Conservation (phyloP, 2,888 invertebrate genomes). For the Trichopria drosophilae region DNA sequence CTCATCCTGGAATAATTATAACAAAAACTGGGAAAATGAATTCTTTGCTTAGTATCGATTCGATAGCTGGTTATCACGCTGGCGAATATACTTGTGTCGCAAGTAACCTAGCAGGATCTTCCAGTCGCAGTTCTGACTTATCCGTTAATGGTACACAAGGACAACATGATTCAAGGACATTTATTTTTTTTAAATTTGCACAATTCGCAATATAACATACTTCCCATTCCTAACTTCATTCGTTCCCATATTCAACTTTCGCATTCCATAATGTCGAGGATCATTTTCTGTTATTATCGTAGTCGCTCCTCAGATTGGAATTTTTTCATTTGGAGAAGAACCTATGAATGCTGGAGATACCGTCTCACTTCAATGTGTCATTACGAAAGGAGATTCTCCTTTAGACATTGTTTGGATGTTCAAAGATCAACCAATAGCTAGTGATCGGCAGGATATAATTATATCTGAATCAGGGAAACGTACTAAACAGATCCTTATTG, state of each 20-base stretch:
- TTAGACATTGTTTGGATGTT: conserved; percentile 36
- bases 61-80: conserved; percentile 53
- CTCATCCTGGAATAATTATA: conserved; percentile 59
- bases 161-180: too few species aligned
- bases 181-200: too few species aligned
- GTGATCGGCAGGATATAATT: conserved; percentile 16
- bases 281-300: conserved; percentile 30
- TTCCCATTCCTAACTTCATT: too few species aligned
- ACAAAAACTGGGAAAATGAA: conserved; percentile 64
- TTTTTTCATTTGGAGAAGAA: conserved; percentile 74
- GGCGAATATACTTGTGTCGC: conserved; percentile 59
- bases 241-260: too few species aligned
- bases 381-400: conserved; percentile 77
- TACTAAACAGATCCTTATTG: conserved; percentile 44
- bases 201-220: too few species aligned
- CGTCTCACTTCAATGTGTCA: conserved; percentile 72
- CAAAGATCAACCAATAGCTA: conserved; percentile 33
- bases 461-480: conserved; percentile 26
- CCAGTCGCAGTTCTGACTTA: conserved; percentile 59
- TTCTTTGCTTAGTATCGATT: conserved; percentile 55
- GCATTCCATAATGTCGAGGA: too few species aligned
- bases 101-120: conserved; percentile 61
- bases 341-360: conserved; percentile 77
- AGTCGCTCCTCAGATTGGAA: conserved; percentile 73
- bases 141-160: conserved; percentile 65